Conservation (phyloP, 2,113 vertebrate species). For the Falcunculus frontatus region DNA sequence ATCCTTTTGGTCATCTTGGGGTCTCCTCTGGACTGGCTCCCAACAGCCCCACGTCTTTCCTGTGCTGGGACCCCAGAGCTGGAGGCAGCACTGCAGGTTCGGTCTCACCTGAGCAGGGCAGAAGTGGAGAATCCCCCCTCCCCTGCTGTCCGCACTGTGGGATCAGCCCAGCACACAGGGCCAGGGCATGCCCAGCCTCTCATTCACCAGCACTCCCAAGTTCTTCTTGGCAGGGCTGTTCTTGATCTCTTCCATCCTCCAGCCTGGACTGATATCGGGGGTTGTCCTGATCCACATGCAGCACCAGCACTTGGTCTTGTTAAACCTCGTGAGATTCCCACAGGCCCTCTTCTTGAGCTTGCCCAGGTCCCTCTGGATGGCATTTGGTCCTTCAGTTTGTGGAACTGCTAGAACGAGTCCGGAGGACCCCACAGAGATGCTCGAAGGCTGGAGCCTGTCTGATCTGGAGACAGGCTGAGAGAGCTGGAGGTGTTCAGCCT, state of each 20-base stretch:
- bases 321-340: background rate
- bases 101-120: background rate
- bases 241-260: background rate
- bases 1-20: background rate
- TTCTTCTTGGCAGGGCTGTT: background rate
- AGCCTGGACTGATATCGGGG: background rate
- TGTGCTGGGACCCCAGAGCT: background rate
- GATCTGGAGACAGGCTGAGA: background rate
- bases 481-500: background rate
- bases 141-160: background rate
- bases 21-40: background rate
- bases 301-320: background rate
- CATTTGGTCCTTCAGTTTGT: background rate
- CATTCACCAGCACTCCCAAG: background rate
- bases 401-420: background rate
- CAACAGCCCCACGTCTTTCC: background rate
- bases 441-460: background rate
- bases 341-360: background rate
- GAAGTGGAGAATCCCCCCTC: background rate
- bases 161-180: background rate
- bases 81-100: background rate
- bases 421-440: background rate
- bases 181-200: background rate
- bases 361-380: background rate
- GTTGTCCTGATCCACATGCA: background rate